Evolutionary conservation across 2,797 vertebrate genomes (phyloP).

Genomic region (Macroramphosus scolopax): DNA sequence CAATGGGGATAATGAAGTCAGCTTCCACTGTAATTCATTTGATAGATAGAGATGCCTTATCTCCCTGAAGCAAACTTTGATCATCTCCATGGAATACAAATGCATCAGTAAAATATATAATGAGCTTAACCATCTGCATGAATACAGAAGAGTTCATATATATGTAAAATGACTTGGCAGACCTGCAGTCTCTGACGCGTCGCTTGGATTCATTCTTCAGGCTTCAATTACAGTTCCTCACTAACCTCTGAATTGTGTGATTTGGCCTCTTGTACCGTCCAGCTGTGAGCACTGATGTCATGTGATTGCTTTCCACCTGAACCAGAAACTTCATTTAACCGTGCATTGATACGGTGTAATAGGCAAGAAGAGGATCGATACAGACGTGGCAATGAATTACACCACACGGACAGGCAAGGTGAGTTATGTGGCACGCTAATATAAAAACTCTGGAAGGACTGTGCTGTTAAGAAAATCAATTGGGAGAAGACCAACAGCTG

Average conservation of each 20-base stretch:
- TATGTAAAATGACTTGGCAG: conserved; percentile 7
- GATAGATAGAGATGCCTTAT: no score
- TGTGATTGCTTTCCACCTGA: conserved; percentile 23
- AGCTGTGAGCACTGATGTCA: conserved; percentile 39
- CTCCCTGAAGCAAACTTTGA: no score
- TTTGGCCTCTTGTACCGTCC: conserved; percentile 16
- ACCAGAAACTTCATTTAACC: conserved; percentile 38
- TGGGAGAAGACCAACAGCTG: no score
- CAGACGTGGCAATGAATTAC: conserved; percentile 32
- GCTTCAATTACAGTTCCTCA: conserved; percentile 17
- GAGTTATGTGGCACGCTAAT: conserved; percentile 13
- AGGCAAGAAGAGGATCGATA: conserved; percentile 34
- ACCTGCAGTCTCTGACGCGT: conserved; percentile 8
- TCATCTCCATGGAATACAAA: no score
- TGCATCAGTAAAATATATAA: no score
- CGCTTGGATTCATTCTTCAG: conserved; percentile 14
- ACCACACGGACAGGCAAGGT: not conserved
- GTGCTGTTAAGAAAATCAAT: conserved; percentile 4
- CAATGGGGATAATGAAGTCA: no score
- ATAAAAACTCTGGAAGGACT: conserved; percentile 8
- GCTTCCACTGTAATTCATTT: no score
- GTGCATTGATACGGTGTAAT: conserved; percentile 15
- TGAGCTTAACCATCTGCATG: no score
- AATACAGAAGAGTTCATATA: no score
- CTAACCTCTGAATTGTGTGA: conserved; percentile 28